A percentile compares a stretch with the other conserved stretches of the same genome.
These are phyloP conservation scores for Podarcis lilfordi DNA, from an alignment of 2,797 vertebrate species.

Conservation along the genomic window DNA sequence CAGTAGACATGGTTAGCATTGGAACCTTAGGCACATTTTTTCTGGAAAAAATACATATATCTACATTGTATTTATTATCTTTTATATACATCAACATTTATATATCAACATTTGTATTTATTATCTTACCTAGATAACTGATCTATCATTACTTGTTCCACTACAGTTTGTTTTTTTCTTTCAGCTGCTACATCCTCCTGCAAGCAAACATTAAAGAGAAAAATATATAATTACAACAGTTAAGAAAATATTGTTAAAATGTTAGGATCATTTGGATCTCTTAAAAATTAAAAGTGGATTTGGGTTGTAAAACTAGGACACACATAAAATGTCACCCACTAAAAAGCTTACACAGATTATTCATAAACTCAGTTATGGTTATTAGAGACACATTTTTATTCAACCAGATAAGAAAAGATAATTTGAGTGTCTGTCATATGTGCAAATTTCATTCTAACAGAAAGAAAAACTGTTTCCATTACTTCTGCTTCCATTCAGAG, in stretches of 20 bases:
- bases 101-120: constrained; percentile 17
- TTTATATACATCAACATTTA: constrained; percentile 1
- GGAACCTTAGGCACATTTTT: background rate
- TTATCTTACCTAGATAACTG: constrained; percentile 79
- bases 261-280: background rate
- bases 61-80: background rate
- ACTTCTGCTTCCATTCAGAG: background rate
- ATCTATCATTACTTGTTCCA: constrained; percentile 84
- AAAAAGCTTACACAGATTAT: background rate
- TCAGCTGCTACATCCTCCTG: constrained; percentile 77
- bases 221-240: constrained; percentile 17
- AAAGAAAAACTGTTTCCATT: background rate
- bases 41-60: background rate
- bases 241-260: constrained; percentile 27
- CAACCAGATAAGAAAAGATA: background rate
- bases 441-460: background rate
- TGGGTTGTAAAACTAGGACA: background rate
- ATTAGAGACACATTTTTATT: background rate
- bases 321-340: background rate
- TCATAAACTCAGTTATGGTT: background rate
- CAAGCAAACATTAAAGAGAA: constrained; percentile 46
- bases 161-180: constrained; percentile 75
- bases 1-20: background rate
- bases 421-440: background rate
- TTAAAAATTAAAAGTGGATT: background rate